Conservation (phyloP, 2,113 vertebrate genomes). For the Ptilorrhoa leucosticta region DNA sequence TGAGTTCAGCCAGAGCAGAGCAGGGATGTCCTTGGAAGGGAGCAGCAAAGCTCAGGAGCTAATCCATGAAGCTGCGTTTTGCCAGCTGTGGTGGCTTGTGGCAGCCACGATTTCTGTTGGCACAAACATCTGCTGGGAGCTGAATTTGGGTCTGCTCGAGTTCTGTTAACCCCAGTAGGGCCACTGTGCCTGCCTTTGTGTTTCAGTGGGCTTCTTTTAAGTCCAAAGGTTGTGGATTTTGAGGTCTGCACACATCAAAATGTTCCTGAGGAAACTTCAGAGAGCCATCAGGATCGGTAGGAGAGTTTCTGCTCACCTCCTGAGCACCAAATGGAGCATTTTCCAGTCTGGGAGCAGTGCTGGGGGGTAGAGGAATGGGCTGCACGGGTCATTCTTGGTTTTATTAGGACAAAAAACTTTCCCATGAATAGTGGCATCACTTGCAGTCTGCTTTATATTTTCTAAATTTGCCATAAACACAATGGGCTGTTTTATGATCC, state of each 20-base stretch:
- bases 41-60: neutral
- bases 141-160: neutral
- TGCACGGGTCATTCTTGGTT: neutral
- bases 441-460: neutral
- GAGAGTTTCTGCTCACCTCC: neutral
- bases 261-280: neutral
- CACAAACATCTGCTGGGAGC: neutral
- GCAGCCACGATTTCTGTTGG: neutral
- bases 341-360: neutral
- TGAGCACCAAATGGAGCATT: neutral
- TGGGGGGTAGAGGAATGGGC: neutral
- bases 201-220: neutral
- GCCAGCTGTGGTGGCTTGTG: neutral
- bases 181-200: neutral
- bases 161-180: neutral
- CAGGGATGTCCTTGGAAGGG: neutral
- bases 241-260: neutral
- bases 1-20: neutral
- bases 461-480: slow-evolving; percentile 32
- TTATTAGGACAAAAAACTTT: neutral
- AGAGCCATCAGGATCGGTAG: neutral
- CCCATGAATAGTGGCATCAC: slow-evolving; percentile 1
- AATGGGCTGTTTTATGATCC: slow-evolving; percentile 57
- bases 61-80: neutral
- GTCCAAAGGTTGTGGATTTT: neutral